A percentile compares a stretch with the other conserved stretches of the same genome.
Conservation (phyloP, 2,113 vertebrate genomes). For the Callospermophilus lateralis region DNA sequence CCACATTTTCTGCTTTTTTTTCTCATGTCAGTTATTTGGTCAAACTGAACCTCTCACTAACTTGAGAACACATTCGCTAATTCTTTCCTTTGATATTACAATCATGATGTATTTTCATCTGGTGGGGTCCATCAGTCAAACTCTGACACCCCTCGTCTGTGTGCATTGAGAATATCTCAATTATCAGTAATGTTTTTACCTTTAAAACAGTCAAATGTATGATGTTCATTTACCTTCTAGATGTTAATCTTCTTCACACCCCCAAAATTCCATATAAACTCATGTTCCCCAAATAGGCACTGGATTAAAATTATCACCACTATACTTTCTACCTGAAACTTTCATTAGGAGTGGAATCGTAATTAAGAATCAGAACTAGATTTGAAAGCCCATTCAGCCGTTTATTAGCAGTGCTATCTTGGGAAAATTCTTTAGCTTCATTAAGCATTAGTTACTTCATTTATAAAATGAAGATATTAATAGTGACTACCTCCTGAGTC, state of each 20-base stretch:
- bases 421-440: slow-evolving; percentile 62
- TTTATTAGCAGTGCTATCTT: slow-evolving; percentile 49
- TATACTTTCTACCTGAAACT: not conserved
- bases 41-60: not conserved
- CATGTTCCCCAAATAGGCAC: not conserved
- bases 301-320: slow-evolving; percentile 53
- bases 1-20: not conserved
- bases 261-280: slow-evolving; percentile 35
- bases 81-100: not conserved
- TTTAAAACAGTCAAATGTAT: not conserved
- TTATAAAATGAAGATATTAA: slow-evolving; percentile 68
- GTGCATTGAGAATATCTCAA: not conserved
- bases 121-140: not conserved
- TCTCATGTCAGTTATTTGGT: not conserved
- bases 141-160: too few relatives aligned
- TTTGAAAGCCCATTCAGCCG: slow-evolving; percentile 46
- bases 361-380: slow-evolving; percentile 62
- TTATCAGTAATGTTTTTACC: not conserved
- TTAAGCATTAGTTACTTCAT: slow-evolving; percentile 66
- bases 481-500: slow-evolving; percentile 20
- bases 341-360: slow-evolving; percentile 36
- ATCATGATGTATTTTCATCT: not conserved
- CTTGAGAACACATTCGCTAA: not conserved
- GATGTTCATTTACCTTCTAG: not conserved
- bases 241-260: not conserved